phyloP scores from a whole-genome alignment of 2,888 invertebrate species.

The Ormyrus labotus region DNA sequence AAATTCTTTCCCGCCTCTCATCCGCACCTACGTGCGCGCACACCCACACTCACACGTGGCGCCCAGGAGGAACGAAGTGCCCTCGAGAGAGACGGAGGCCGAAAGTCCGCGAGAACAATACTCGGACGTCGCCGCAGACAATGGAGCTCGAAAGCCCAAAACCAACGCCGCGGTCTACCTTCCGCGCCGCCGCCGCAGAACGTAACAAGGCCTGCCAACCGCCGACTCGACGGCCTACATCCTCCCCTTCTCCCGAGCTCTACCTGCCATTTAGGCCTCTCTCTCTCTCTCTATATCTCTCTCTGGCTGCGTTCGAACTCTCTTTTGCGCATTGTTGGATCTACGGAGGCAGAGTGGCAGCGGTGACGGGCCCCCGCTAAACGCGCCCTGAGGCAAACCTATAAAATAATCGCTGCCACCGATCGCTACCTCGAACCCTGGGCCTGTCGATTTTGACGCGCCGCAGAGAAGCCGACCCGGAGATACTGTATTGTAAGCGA shows the following conservation, averaged over 20 bases:
- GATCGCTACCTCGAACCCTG: not conserved
- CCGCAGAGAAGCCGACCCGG: no score
- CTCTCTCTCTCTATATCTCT: slow-evolving; percentile 8
- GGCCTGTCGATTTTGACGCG: no score
- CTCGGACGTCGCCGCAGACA: slow-evolving; percentile 60
- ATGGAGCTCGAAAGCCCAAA: slow-evolving; percentile 58
- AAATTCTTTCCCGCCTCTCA: slow-evolving; percentile 36
- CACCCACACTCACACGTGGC: not conserved
- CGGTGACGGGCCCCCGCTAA: not conserved
- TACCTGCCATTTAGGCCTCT: slow-evolving; percentile 32
- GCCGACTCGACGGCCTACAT: not conserved
- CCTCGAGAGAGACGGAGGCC: slow-evolving; percentile 24
- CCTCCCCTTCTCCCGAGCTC: not conserved
- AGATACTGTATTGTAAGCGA: no score
- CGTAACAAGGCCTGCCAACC: slow-evolving; percentile 46
- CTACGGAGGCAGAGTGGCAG: not conserved
- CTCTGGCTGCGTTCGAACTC: no score
- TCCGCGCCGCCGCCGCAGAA: slow-evolving; percentile 35
- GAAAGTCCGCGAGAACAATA: slow-evolving; percentile 58
- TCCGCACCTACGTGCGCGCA: not conserved
- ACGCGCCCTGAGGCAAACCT: not conserved
- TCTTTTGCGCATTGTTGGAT: not conserved
- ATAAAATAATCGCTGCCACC: slow-evolving; percentile 25
- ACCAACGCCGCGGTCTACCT: slow-evolving; percentile 42
- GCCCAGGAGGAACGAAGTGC: slow-evolving; percentile 25